These are phyloP conservation scores for Poeciliopsis occidentalis DNA, from an alignment of 2,113 vertebrate species.

Conservation along the genomic window DNA sequence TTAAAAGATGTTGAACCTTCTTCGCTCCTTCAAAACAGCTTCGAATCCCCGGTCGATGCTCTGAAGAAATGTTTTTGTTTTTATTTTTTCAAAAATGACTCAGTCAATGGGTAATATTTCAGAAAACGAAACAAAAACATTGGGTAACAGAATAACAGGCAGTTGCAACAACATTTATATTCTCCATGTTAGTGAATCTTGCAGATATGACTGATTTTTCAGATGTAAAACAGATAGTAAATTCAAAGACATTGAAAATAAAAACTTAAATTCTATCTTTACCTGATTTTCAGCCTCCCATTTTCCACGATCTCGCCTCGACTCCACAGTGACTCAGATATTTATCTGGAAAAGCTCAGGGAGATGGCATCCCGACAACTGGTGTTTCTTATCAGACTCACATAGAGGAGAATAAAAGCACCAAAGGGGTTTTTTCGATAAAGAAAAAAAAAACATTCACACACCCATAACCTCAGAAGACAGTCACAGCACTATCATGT, in stretches of 20 bases:
- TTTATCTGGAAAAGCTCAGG: constrained; percentile 19
- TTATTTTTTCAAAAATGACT: constrained; percentile 1
- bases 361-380: constrained; percentile 20
- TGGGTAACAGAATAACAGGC: background rate
- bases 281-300: constrained; percentile 52
- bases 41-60: background rate
- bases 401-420: constrained; percentile 49
- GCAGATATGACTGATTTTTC: background rate
- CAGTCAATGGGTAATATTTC: constrained; percentile 12
- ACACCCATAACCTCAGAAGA: constrained; percentile 63
- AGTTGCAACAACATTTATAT: constrained; percentile 7
- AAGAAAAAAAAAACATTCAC: constrained; percentile 39
- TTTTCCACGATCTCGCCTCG: background rate
- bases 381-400: constrained; percentile 42
- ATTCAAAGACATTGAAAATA: constrained; percentile 5
- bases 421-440: constrained; percentile 18
- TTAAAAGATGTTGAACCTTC: background rate
- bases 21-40: constrained; percentile 1
- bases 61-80: background rate
- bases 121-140: background rate
- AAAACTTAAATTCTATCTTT: constrained; percentile 1
- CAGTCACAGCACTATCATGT: constrained; percentile 79
- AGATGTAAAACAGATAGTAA: background rate
- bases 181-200: background rate
- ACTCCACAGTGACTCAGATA: constrained; percentile 21